Base-by-base conservation (phyloP, 92 coral and sea anemone species). In the Epizoanthus scotinus region DNA sequence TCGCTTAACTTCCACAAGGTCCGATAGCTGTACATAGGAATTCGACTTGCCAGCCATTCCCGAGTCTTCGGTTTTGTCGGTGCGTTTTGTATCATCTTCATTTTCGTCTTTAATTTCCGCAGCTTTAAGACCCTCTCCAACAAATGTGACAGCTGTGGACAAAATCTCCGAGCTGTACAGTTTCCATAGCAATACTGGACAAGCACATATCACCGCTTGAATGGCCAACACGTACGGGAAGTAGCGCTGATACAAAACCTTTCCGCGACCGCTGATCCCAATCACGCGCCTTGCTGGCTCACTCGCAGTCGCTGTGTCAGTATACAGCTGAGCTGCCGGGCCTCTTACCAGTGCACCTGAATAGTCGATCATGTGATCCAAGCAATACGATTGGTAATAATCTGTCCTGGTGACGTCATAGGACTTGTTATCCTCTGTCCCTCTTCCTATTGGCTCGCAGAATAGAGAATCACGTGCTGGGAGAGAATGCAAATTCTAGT, bases 401-500 rank as follows among this genome's bases (percentile, higher is more conserved):
- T 85, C 83, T 26, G 97, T 90, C 66, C 86, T 89, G 81, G 90
- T 80, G 31, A 73, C 90, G 84, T 84, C 84, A 87, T 92, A 92
- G 34, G 97, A 87, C 19, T 79, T 84, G 84, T 87, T 83, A 19
- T 85, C 90, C 74, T 81, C 86, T 34, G 85, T 63, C 26, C 81
- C 89, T 83, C 89, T 82, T 91, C 91, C 88, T 84, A 92, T 87
- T 78, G 97, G 97, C 52, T 92, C 90, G 64, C 97, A 92, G 56
- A 87, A 84, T 60, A 90, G 69, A 27, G 88, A 82, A 71, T 80
- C 73, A 31, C 92, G 94, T 90, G 82, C 50, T 36, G 21, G 70
- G 15, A 59, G 18, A 61, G 82, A 29, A 19, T 36, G 12, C 36
- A 65, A 21, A 49, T 17, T 29, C 8, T 8, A 34, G 22, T 15